Conservation (phyloP, 2,113 vertebrate species). For the Genyomyrus donnyi region DNA sequence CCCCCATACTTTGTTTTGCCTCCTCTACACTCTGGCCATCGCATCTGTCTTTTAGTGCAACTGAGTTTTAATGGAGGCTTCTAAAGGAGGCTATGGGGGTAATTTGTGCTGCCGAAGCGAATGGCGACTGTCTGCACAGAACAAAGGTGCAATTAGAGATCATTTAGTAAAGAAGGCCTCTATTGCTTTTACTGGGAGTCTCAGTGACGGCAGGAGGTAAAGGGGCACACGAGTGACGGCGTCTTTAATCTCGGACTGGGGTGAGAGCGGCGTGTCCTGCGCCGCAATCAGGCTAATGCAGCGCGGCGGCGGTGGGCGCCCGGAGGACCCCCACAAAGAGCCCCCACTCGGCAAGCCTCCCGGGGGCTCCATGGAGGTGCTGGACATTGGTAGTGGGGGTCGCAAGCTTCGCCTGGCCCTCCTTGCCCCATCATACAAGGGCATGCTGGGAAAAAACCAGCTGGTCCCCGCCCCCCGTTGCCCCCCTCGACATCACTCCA, state of each 20-base stretch:
- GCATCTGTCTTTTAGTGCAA: slow-evolving; percentile 51
- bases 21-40: slow-evolving; percentile 65
- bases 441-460: slow-evolving; percentile 59
- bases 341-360: slow-evolving; percentile 64
- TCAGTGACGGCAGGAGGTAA: slow-evolving; percentile 67
- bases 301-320: slow-evolving; percentile 66
- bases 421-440: slow-evolving; percentile 54
- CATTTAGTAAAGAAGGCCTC: slow-evolving; percentile 88
- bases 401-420: slow-evolving; percentile 40
- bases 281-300: slow-evolving; percentile 99
- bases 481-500: slow-evolving; percentile 35
- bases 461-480: slow-evolving; percentile 55
- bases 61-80: slow-evolving; percentile 61
- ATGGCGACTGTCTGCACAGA: slow-evolving; percentile 67
- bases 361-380: slow-evolving; percentile 51
- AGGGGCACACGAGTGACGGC: slow-evolving; percentile 59
- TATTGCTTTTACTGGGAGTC: slow-evolving; percentile 74
- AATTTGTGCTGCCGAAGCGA: slow-evolving; percentile 61
- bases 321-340: slow-evolving; percentile 77
- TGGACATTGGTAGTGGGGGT: slow-evolving; percentile 61
- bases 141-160: slow-evolving; percentile 97
- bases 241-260: slow-evolving; percentile 92
- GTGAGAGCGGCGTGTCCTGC: slow-evolving; percentile 71
- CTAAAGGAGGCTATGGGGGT: slow-evolving; percentile 63
- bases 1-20: slow-evolving; percentile 27